A percentile compares a stretch with the other conserved stretches of the same genome.
Evolutionary conservation across 2,797 vertebrate species (phyloP).

Genomic region (Dromococcyx pavoninus): DNA sequence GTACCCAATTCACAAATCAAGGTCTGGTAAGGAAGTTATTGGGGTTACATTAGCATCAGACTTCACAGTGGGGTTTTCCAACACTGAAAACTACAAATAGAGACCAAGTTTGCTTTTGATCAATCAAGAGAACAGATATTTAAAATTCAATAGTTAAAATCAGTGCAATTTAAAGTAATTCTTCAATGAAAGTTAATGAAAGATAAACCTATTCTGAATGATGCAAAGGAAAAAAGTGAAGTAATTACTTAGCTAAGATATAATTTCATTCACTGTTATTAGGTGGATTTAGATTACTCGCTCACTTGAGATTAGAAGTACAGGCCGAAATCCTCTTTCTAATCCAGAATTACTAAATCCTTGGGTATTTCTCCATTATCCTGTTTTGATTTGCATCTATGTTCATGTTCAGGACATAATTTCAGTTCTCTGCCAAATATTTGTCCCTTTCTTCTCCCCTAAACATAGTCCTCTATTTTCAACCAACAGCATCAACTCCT

Average conservation of each 20-base stretch:
- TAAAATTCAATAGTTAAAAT: neutral
- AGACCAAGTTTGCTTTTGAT: neutral
- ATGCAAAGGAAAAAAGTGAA: neutral
- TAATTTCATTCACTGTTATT: slow-evolving; percentile 55
- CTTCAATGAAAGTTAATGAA: neutral
- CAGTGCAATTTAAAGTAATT: neutral
- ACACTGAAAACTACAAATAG: neutral
- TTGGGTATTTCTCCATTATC: slow-evolving; percentile 30
- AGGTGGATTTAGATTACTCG: slow-evolving; percentile 61
- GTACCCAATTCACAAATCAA: neutral
- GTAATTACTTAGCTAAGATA: slow-evolving; percentile 26
- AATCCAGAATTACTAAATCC: slow-evolving; percentile 63
- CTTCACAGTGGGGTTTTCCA: neutral
- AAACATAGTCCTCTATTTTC: neutral
- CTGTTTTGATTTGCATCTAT: slow-evolving; percentile 12
- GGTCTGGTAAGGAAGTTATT: neutral
- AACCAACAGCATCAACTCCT: neutral
- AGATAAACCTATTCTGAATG: neutral
- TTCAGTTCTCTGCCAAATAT: neutral
- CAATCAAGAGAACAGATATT: neutral
- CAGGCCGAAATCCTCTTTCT: slow-evolving; percentile 61
- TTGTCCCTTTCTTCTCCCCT: neutral
- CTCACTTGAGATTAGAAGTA: slow-evolving; percentile 64
- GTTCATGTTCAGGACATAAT: slow-evolving; percentile 9
- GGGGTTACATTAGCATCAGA: neutral